These are phyloP conservation scores for Bombyx huttoni DNA, from an alignment of 2,888 invertebrate species.

Conservation along the genomic window DNA sequence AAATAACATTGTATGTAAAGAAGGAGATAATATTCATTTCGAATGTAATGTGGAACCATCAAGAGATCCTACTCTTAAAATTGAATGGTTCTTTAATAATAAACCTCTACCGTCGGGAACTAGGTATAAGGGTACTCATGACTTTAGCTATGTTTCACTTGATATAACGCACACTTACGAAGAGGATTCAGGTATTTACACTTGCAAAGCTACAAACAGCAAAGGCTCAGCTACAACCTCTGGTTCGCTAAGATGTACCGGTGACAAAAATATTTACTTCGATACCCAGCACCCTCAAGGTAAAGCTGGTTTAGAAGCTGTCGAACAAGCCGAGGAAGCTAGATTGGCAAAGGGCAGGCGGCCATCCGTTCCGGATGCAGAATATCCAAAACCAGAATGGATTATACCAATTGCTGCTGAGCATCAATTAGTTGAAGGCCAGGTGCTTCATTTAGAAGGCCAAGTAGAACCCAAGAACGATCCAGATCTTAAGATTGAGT, in stretches of 20 bases:
- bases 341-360: conserved; percentile 80
- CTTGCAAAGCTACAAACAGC: conserved; percentile 89
- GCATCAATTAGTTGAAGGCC: conserved; percentile 85
- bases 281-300: conserved; percentile 98
- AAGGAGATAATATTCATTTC: conserved; percentile 90
- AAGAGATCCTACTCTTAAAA: conserved; percentile 89
- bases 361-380: conserved; percentile 79
- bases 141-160: conserved; percentile 95
- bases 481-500: conserved; percentile 91
- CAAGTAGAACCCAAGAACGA: conserved; percentile 95
- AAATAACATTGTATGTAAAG: conserved; percentile 90
- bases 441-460: conserved; percentile 92
- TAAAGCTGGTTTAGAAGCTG: conserved; percentile 88
- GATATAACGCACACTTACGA: conserved; percentile 90
- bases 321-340: conserved; percentile 90
- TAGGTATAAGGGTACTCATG: conserved; percentile 92
- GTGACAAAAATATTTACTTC: conserved; percentile 83
- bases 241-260: conserved; percentile 87
- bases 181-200: conserved; percentile 93
- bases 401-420: conserved; percentile 85
- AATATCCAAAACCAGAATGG: conserved; percentile 90
- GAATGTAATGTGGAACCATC: conserved; percentile 94
- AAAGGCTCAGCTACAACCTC: conserved; percentile 93
- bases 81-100: conserved; percentile 97
- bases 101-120: conserved; percentile 90